phyloP scores from a whole-genome alignment of 2,797 vertebrate species.

The Mormyrops boulengeri region DNA sequence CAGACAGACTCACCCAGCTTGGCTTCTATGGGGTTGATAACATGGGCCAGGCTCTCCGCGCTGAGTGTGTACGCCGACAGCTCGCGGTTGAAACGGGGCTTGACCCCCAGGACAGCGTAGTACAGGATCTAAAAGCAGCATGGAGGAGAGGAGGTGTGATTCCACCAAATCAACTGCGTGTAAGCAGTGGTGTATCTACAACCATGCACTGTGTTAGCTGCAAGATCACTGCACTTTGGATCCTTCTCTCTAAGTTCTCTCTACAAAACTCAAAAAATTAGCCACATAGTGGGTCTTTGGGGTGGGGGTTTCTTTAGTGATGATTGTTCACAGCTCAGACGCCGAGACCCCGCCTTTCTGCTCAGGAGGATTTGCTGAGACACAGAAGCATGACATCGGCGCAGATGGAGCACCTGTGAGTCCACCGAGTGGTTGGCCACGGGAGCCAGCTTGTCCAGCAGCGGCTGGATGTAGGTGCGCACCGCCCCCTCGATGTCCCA shows the following conservation, averaged over 20 bases:
- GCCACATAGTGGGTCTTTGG: not conserved
- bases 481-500: slow-evolving; percentile 88
- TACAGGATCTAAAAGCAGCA: slow-evolving; percentile 72
- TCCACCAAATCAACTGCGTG: not conserved
- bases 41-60: slow-evolving; percentile 82
- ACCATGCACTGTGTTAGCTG: not conserved
- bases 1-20: slow-evolving; percentile 71
- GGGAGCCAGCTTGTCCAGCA: slow-evolving; percentile 75
- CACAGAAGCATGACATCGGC: not conserved
- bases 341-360: not conserved
- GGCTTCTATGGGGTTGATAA: slow-evolving; percentile 96
- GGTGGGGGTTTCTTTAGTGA: not conserved
- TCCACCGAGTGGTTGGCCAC: slow-evolving; percentile 91
- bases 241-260: not conserved
- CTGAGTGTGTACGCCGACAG: slow-evolving; percentile 75
- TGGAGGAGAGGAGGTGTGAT: not conserved
- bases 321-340: not conserved
- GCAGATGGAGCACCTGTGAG: slow-evolving; percentile 72
- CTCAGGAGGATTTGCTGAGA: not conserved
- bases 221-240: not conserved
- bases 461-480: slow-evolving; percentile 72
- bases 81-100: slow-evolving; percentile 77
- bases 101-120: slow-evolving; percentile 84
- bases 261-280: not conserved
- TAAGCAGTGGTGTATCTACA: not conserved